Base-by-base conservation (phyloP, 1,140 invertebrate species). In the Chironomus tepperi region DNA sequence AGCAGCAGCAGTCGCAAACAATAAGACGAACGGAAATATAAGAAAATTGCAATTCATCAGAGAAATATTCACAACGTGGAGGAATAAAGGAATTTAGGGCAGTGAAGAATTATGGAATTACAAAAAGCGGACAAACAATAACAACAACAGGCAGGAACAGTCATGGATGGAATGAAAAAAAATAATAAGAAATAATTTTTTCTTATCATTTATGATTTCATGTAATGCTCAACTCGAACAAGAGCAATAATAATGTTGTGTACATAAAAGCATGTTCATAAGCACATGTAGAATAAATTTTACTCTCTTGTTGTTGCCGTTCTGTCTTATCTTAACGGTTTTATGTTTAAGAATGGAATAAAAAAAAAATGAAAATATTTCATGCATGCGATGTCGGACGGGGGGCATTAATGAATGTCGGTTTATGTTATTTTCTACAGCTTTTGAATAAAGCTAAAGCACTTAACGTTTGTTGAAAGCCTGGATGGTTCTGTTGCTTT, bases 361-460 rank as follows among this genome's bases (percentile, higher is more conserved):
- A 34, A 34, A 34, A 34, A 2, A 12, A n/a, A 57, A 57, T 57
- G 47, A 57, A 34, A 57, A 57, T 57, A 15, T 57, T n/a, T 57
- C 47, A 57, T 57, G 47, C 47, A 57, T 57, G 47, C 47, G 15
- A 57, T 57, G 47, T 57, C 47, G 47, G 47, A 57, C 47, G 24
- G 24, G 24, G n/a, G 24, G 24, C 24, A 34, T 34, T 34, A 34
- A 34, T 34, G 5, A 34, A 34, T 5, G 24, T 34, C 24, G 24
- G 24, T 34, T 34, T 34, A 34, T 34, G 24, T 34, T 34, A 34
- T 34, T 34, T 34, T 34, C 24, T 34, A 34, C 24, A 34, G n/a
- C n/a, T 5, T 34, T 34, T 34, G 24, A 34, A 57, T 57, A 57
- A 57, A 57, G 12, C 9, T 12, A n/a, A 57, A 57, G 12, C 47